Conservation (phyloP, 53 echinoderm and acorn worm species). For the Stichopus horrens region DNA sequence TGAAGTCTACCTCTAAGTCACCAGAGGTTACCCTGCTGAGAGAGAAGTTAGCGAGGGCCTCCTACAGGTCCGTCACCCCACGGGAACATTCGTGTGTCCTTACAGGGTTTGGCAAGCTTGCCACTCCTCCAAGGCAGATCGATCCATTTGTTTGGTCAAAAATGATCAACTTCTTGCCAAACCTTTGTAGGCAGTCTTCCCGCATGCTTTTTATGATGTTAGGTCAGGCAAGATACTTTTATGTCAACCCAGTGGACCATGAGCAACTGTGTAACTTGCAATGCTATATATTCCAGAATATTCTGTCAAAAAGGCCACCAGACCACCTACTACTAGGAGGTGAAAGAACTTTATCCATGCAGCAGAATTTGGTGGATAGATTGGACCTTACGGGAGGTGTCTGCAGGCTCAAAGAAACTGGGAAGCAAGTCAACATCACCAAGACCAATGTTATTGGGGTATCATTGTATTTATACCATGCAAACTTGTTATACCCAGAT, state of each 20-base stretch:
- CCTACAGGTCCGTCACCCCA: constrained; percentile 1
- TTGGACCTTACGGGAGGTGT: not conserved
- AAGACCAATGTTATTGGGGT: constrained; percentile 11
- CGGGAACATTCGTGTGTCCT: constrained; percentile 18
- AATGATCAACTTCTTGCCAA: constrained; percentile 30
- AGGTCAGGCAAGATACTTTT: constrained; percentile 1
- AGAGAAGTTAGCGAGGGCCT: constrained; percentile 18
- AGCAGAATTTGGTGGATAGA: not conserved
- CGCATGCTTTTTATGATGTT: not conserved
- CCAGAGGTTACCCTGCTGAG: not conserved
- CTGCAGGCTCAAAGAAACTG: not conserved
- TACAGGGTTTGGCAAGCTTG: constrained; percentile 20
- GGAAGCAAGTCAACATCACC: not conserved
- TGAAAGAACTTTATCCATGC: not conserved
- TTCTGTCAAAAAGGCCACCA: constrained; percentile 1
- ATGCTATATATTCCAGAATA: not conserved
- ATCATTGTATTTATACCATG: constrained; percentile 2
- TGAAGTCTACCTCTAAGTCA: not conserved
- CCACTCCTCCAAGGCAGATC: not conserved
- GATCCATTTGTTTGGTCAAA: constrained; percentile 34
- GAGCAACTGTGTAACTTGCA: constrained; percentile 19
- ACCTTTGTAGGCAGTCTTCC: constrained; percentile 12
- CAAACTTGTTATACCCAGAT: constrained; percentile 5
- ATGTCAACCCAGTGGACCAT: constrained; percentile 4
- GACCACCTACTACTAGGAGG: not conserved